phyloP scores from a whole-genome alignment of 1,140 invertebrate genomes.

The Eubasilissa regina region DNA sequence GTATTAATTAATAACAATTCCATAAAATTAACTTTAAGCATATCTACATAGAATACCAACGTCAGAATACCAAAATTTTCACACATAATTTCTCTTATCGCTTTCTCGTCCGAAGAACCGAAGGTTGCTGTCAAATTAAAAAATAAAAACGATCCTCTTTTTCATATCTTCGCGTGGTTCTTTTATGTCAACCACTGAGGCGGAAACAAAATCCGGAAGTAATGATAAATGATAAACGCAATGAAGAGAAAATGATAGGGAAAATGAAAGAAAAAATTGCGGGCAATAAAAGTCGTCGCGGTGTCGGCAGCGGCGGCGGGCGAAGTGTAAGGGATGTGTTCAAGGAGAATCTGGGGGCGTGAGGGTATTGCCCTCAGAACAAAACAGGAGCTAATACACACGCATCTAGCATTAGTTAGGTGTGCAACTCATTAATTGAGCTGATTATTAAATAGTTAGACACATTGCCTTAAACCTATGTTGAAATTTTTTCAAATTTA shows the following conservation, averaged over 20 bases:
- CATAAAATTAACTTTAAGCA: too few species aligned
- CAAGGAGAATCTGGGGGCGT: too few species aligned
- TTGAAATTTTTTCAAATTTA: too few species aligned
- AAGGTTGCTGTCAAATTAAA: slow-evolving; percentile 21
- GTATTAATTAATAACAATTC: too few species aligned
- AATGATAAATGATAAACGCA: slow-evolving; percentile 42
- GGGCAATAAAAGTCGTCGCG: neutral
- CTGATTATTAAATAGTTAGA: too few species aligned
- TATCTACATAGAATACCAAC: too few species aligned
- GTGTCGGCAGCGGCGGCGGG: neutral
- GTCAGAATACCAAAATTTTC: too few species aligned
- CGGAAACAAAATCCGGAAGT: slow-evolving; percentile 22
- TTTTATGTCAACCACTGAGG: slow-evolving; percentile 5
- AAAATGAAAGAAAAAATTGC: slow-evolving; percentile 2
- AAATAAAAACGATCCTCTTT: slow-evolving; percentile 17
- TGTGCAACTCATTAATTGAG: too few species aligned
- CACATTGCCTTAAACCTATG: too few species aligned
- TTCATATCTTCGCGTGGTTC: slow-evolving; percentile 3
- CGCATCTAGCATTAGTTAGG: too few species aligned
- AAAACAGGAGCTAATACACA: too few species aligned
- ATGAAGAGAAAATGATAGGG: slow-evolving; percentile 39
- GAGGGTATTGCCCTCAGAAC: too few species aligned
- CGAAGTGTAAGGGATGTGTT: neutral
- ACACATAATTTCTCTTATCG: neutral
- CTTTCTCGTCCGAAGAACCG: neutral